Base-by-base conservation (phyloP, 2,888 invertebrate genomes). In the Limnephilus rhombicus region DNA sequence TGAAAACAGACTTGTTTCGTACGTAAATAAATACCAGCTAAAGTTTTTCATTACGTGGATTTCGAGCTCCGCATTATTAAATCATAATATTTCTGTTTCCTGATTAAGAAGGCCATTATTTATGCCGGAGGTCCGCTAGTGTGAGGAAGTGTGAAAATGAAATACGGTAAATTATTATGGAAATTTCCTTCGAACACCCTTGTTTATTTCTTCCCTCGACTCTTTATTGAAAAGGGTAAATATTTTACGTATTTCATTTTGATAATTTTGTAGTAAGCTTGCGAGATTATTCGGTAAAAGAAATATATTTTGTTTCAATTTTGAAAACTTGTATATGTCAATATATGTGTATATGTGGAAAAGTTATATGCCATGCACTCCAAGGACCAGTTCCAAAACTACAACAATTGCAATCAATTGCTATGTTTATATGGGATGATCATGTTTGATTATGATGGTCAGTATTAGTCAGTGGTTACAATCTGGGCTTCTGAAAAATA, bases 61-160 rank as follows among this genome's bases (percentile, higher is more conserved):
- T 83, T 83, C 83, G 11, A 41, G 37, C 37, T 37, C 24, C 7
- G 45, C 45, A 49, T 45, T 68, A 85, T 85, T 88, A 88, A 88
- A 88, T 88, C 88, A 31, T 88, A 31, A 88, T 80, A 68, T 68
- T 88, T 34, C 68, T 68, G 88, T 88, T 88, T 88, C 88, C 88
- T 88, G 53, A 88, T 88, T 88, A 88, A 88, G 88, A 88, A 53
- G 37, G 88, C 88, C 11, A 68, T 88, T 68, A 88, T 88, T 88
- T 68, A 88, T 68, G 88, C 53, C 31, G n/a, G 53, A 53, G 29
- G 53, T 88, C 88, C 68, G 88, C 53, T n/a, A 53, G 31, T 34
- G 53, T 88, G 68, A 68, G 88, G 88, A 88, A 88, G 88, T 88
- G 88, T 88, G 88, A 88, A 88, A 88, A 88, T 88, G 88, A 88